phyloP scores from a whole-genome alignment of 2,113 vertebrate genomes.

The Neoarius graeffei region DNA sequence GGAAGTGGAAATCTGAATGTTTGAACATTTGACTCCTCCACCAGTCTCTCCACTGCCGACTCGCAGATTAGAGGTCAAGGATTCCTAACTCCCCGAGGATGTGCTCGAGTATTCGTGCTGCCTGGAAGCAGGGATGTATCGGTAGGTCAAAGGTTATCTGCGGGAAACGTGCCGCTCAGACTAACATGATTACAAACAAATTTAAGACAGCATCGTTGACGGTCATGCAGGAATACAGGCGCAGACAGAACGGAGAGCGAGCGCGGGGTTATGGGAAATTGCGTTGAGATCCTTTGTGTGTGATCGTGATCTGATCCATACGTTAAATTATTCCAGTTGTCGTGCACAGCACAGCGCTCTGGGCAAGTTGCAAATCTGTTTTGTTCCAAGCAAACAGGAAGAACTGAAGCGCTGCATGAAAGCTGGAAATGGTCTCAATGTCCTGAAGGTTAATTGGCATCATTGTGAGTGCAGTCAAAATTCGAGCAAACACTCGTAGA shows the following conservation, averaged over 20 bases:
- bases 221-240: slow-evolving; percentile 24
- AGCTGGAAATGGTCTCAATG: neutral
- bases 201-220: slow-evolving; percentile 56
- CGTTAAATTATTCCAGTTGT: neutral
- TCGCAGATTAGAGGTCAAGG: slow-evolving; percentile 64
- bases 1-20: neutral
- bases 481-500: neutral
- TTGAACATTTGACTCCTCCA: neutral
- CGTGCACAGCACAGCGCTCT: neutral
- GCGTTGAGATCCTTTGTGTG: too few species aligned
- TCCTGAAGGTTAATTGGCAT: neutral
- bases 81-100: slow-evolving; percentile 60
- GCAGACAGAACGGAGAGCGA: neutral
- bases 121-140: slow-evolving; percentile 61
- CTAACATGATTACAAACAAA: slow-evolving; percentile 72
- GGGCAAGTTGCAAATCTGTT: neutral
- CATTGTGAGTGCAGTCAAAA: neutral
- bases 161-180: slow-evolving; percentile 65
- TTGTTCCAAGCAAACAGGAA: neutral
- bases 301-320: neutral
- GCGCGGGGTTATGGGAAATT: neutral
- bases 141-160: slow-evolving; percentile 74
- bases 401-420: neutral
- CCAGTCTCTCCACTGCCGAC: too few species aligned
- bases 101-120: slow-evolving; percentile 73